Evolutionary conservation across 2,888 invertebrate genomes (phyloP).

Genomic region (Lamellibrachia satsuma): DNA sequence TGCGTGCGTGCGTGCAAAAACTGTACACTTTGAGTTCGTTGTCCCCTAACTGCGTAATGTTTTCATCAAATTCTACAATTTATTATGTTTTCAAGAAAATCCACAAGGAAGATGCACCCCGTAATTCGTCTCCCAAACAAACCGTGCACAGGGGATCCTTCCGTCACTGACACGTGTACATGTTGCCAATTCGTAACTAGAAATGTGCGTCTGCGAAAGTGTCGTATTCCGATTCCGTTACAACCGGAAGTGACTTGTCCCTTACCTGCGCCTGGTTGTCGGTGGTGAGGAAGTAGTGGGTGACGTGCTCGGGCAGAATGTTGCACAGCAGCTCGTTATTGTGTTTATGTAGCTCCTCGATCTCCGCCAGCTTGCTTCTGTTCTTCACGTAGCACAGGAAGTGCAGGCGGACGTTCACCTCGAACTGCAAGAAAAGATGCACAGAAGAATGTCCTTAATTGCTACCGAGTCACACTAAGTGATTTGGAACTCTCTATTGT

Average conservation of each 20-base stretch:
- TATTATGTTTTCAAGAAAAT: too few species aligned
- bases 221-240: too few species aligned
- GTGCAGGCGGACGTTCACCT: not conserved
- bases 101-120: too few species aligned
- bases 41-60: too few species aligned
- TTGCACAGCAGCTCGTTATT: not conserved
- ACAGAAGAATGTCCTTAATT: not conserved
- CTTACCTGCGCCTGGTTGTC: not conserved
- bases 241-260: not conserved
- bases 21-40: too few species aligned
- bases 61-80: too few species aligned
- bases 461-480: not conserved
- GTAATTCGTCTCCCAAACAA: too few species aligned
- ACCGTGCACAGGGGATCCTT: too few species aligned
- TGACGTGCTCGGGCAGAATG: constrained; percentile 8
- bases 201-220: too few species aligned
- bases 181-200: too few species aligned
- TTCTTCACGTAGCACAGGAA: not conserved
- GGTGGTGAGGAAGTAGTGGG: not conserved
- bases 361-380: not conserved
- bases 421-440: not conserved
- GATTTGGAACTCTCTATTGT: not conserved
- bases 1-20: too few species aligned
- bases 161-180: too few species aligned
- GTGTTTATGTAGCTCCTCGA: not conserved